Base-by-base conservation (phyloP, 2,113 vertebrate species). In the Turnix velox region DNA sequence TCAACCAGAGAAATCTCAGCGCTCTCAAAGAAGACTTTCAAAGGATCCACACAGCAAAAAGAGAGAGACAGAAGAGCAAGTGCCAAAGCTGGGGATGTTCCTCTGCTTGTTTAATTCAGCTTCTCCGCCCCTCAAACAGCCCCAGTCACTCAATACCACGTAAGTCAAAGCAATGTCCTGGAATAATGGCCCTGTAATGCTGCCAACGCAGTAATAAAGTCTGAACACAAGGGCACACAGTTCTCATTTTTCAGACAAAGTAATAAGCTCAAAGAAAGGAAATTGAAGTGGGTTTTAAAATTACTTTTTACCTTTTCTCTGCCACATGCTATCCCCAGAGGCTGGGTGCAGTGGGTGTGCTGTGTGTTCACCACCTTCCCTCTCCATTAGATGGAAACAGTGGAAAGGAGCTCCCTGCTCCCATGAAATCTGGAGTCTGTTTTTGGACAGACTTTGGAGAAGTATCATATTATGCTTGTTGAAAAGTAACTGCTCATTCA, bases 221-320 rank as follows among this genome's bases (percentile, higher is more conserved):
- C 71, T 0, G 0, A 79, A 78, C 22, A 87, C 37, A 84, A 25
- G 30, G n/a, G 24, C 66, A 87, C 40, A 30, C 6, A 76, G 49
- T 79, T 92, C 79, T 81, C 65, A 42, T 82, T 96, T 88, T 92
- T 96, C 59, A 88, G 91, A 66, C 20, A 81, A 92, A 95, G 52
- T 55, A 74, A 86, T 86, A 92, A 67, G 74, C 22, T 82, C 58
- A 52, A 88, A 73, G 52, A 77, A 88, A 66, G 28, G 30, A 88
- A 90, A 91, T 12, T 71, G 40, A 87, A 85, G 40, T 54, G 33
- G 87, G 52, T 68, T 92, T 94, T 57, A 57, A 90, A 88, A 80
- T 35, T 43, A n/a, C 0, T 30, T 71, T 96, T 90, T 51, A 43
- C 68, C 83, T 68, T 66, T 92, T 68, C 61, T 65, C 23, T 80